A percentile compares a stretch with the other conserved stretches of the same genome.
phyloP scores from a whole-genome alignment of 1,140 invertebrate genomes.

The Neodiprion virginianus region DNA sequence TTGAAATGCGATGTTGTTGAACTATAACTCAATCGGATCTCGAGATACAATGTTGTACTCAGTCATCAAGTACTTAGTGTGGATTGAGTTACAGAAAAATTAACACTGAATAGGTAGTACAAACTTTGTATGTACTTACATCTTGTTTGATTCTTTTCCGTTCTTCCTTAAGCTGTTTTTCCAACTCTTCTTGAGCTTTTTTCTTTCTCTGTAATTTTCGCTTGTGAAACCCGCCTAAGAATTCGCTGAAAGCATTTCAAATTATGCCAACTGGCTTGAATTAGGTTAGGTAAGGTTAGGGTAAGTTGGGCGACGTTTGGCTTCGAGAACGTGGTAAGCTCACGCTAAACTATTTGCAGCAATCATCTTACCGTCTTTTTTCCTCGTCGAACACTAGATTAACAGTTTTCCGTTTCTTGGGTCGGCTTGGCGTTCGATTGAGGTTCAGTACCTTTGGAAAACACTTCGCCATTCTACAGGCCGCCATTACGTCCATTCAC shows the following conservation, averaged over 20 bases:
- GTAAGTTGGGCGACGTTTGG: not conserved
- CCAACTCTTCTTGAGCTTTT: constrained; percentile 73
- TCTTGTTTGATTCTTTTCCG: constrained; percentile 75
- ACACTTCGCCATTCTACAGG: constrained; percentile 11
- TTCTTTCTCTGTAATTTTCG: constrained; percentile 75
- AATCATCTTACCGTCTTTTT: constrained; percentile 63
- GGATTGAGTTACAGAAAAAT: too few relatives aligned
- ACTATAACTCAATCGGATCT: too few relatives aligned
- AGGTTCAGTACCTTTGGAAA: constrained; percentile 38
- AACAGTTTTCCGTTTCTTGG: constrained; percentile 58
- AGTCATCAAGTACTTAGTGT: too few relatives aligned
- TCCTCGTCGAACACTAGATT: constrained; percentile 68
- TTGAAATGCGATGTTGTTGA: too few relatives aligned
- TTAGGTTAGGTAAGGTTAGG: constrained; percentile 22
- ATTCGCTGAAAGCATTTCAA: constrained; percentile 64
- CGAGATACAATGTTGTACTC: too few relatives aligned
- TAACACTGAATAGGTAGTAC: too few relatives aligned
- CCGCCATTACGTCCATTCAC: not conserved
- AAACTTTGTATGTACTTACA: constrained; percentile 50
- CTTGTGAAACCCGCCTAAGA: constrained; percentile 79
- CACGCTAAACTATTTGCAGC: not conserved
- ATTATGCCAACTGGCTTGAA: constrained; percentile 15
- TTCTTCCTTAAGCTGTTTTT: constrained; percentile 75
- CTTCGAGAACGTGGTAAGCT: constrained; percentile 9
- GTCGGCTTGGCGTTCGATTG: constrained; percentile 35